Base-by-base conservation (phyloP, 2,888 invertebrate species). In the Archips xylosteana region DNA sequence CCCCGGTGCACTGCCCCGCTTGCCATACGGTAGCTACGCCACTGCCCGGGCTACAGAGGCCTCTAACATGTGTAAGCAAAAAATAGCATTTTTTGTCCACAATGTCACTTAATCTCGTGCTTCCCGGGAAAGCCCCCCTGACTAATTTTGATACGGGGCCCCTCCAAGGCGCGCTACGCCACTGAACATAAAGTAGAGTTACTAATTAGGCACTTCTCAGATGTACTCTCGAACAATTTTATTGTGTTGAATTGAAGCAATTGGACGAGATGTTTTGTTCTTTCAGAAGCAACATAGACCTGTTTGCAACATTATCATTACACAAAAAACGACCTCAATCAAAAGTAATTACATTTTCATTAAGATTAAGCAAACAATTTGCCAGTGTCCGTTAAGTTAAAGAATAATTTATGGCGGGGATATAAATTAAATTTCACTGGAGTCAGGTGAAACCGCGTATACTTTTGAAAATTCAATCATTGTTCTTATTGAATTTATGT, bases 341-440 rank as follows among this genome's bases (percentile, higher is more conserved):
- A 65, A 36, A 63, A 47, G 12, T 47, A 63, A 70, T 57, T 45
- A 45, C 15, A 10, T 36, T 39, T 23, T 34, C 54, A 70, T 64
- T 64, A 63, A 63, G 54, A 63, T 57, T 45, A 63, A 64, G 57
- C 65, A 60, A 65, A 65, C 36, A 65, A 71, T 62, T 70, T 32
- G 0, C 42, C 34, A 42, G n/a, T 66, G 34, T 54, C 66, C 60
- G 60, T 65, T n/a, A 15, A 71, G 66, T 54, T 59, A 61, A 66
- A 60, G 54, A 71, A 71, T 51, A 65, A 71, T 66, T 64, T 60
- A 71, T 60, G 60, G 12, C 54, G 3, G 6, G 36, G 49, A 32
- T 65, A 23, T 15, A 64, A 71, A 66, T 60, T n/a, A 34, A 72
- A 67, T 67, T 67, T 62, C 3, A 15, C 39, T 6, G 36, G 47